Evolutionary conservation across 1,140 invertebrate species (phyloP).

Genomic region (Drepana arcuata): DNA sequence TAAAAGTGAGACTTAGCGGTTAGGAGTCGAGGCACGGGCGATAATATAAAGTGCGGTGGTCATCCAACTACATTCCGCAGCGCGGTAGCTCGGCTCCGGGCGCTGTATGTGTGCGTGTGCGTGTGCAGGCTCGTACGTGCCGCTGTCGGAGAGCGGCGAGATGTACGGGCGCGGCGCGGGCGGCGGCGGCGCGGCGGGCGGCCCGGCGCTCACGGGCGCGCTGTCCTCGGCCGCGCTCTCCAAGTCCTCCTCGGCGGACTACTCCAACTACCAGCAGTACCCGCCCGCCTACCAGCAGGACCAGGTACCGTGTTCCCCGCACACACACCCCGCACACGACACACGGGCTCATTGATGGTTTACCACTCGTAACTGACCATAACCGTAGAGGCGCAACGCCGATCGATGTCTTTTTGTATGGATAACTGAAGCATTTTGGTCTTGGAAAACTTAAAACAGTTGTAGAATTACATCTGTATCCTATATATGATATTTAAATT

Average conservation of each 20-base stretch:
- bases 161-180: conserved; percentile 62
- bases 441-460: too few species aligned
- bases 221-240: conserved; percentile 56
- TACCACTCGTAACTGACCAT: too few species aligned
- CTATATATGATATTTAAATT: too few species aligned
- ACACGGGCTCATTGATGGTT: neutral
- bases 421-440: too few species aligned
- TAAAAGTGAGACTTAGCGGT: too few species aligned
- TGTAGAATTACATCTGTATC: too few species aligned
- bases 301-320: conserved; percentile 41
- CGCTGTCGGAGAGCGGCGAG: conserved; percentile 61
- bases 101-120: neutral
- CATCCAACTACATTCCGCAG: too few species aligned
- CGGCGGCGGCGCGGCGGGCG: conserved; percentile 43
- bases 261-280: conserved; percentile 70
- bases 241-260: conserved; percentile 63
- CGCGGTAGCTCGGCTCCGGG: too few species aligned
- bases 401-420: too few species aligned
- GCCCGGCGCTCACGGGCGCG: conserved; percentile 49
- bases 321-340: conserved; percentile 8
- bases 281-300: conserved; percentile 71
- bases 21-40: too few species aligned
- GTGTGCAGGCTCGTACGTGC: conserved; percentile 57
- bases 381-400: too few species aligned
- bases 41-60: too few species aligned